These are phyloP conservation scores for pig (Sus scrofa) DNA, from an alignment of 2,113 vertebrate species.

Conservation along the genomic window DNA sequence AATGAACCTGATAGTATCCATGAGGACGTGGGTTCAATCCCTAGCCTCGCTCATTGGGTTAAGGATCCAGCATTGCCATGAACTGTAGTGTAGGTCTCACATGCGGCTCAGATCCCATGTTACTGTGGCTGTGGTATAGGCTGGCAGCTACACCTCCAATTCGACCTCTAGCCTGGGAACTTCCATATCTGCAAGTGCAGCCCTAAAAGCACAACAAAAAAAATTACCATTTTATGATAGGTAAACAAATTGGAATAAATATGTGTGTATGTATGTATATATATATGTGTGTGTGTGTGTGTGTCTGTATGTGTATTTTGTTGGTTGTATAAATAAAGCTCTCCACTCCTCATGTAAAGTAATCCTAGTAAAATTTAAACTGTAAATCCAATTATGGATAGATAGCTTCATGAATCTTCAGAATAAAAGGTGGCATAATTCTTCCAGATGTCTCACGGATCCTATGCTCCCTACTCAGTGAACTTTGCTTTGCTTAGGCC, in stretches of 20 bases:
- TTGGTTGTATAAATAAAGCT: neutral
- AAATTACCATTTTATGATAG: neutral
- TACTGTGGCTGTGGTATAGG: too few relatives aligned
- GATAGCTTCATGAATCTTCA: neutral
- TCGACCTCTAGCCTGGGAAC: too few relatives aligned
- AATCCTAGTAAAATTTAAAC: neutral
- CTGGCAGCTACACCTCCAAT: too few relatives aligned
- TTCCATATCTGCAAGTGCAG: too few relatives aligned
- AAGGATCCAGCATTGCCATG: too few relatives aligned
- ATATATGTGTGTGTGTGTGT: too few relatives aligned
- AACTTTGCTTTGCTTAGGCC: neutral
- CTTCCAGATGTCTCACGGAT: neutral
- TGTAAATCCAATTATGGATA: neutral
- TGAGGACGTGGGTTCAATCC: too few relatives aligned
- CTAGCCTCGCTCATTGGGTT: too few relatives aligned
- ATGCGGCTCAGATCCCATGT: too few relatives aligned
- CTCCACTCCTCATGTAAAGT: neutral
- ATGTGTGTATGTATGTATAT: neutral
- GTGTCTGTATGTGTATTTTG: neutral
- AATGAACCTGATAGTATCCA: too few relatives aligned
- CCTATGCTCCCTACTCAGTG: accelerated
- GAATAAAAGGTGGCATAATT: neutral
- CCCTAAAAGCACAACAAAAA: too few relatives aligned
- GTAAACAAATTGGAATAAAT: neutral
- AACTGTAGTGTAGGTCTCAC: too few relatives aligned